A percentile compares a stretch with the other conserved stretches of the same genome.
phyloP scores from a whole-genome alignment of 2,113 vertebrate genomes.

The Regulus satrapa region DNA sequence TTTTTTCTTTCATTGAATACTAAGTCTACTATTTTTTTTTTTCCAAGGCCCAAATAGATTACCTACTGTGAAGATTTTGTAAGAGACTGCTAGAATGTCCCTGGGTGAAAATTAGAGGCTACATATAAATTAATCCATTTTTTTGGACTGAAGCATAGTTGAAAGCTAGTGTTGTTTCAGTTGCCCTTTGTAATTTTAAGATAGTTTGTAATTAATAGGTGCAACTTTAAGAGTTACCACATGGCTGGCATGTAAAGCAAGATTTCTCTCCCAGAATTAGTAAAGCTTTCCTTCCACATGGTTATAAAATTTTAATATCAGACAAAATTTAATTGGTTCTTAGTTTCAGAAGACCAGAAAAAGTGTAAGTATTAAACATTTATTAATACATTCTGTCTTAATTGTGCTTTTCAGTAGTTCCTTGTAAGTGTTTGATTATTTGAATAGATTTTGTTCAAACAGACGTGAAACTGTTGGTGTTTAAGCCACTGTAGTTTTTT shows the following conservation, averaged over 20 bases:
- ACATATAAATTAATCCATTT: conserved; percentile 18
- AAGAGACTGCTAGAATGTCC: neutral
- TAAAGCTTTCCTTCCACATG: conserved; percentile 28
- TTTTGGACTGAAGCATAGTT: neutral
- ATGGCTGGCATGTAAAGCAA: neutral
- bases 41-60: conserved; percentile 7
- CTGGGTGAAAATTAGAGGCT: neutral
- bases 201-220: conserved; percentile 24
- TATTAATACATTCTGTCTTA: conserved; percentile 40
- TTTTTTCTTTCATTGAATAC: conserved; percentile 4
- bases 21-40: neutral
- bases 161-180: neutral
- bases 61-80: conserved; percentile 12
- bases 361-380: conserved; percentile 55
- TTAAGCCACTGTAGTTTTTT: conserved; percentile 16
- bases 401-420: conserved; percentile 41
- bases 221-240: conserved; percentile 9
- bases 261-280: neutral
- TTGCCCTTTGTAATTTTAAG: conserved; percentile 13
- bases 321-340: conserved; percentile 3
- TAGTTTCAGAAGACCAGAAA: conserved; percentile 24
- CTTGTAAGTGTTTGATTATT: conserved; percentile 39
- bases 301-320: conserved; percentile 46
- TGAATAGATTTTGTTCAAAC: conserved; percentile 38
- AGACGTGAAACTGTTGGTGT: neutral